These are phyloP conservation scores for Noctua janthina DNA, from an alignment of 2,888 invertebrate genomes.

Conservation along the genomic window DNA sequence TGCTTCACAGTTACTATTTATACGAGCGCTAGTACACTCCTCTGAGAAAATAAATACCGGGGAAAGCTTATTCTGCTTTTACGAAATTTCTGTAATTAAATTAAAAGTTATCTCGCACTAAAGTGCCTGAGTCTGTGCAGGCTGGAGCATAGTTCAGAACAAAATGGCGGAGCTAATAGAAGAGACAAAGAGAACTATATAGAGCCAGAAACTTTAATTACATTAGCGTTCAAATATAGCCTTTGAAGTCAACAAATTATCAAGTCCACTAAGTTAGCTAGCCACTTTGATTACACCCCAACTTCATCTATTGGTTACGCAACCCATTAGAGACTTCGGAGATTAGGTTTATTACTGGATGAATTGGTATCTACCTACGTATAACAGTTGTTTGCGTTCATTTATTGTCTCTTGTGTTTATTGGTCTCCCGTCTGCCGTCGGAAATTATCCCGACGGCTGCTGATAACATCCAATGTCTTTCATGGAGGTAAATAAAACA, in stretches of 20 bases:
- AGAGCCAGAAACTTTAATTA: constrained; percentile 24
- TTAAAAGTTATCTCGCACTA: constrained; percentile 41
- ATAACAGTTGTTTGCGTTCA: constrained; percentile 31
- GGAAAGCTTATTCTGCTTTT: constrained; percentile 21
- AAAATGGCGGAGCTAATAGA: constrained; percentile 30
- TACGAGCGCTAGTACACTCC: constrained; percentile 6
- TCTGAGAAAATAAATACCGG: constrained; percentile 45
- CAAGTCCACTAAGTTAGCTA: constrained; percentile 6
- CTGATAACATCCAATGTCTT: constrained; percentile 33
- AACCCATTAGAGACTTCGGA: constrained; percentile 42
- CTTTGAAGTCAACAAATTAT: constrained; percentile 29
- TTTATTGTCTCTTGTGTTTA: constrained; percentile 53
- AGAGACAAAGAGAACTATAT: constrained; percentile 27
- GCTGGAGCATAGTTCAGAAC: constrained; percentile 23
- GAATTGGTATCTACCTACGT: constrained; percentile 36
- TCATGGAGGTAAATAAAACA: constrained; percentile 30
- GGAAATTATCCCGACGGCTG: constrained; percentile 35
- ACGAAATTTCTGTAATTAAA: constrained; percentile 46
- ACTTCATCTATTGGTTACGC: constrained; percentile 28
- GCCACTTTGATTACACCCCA: constrained; percentile 28
- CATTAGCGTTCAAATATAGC: constrained; percentile 10
- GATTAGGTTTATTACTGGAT: constrained; percentile 39
- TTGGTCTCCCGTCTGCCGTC: constrained; percentile 37
- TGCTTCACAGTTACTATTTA: constrained; percentile 25
- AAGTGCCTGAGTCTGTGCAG: constrained; percentile 11